Percentiles rank a stretch among this genome's conserved stretches.
Conservation (phyloP, 2,113 vertebrate genomes). For the Dromiciops gliroides region DNA sequence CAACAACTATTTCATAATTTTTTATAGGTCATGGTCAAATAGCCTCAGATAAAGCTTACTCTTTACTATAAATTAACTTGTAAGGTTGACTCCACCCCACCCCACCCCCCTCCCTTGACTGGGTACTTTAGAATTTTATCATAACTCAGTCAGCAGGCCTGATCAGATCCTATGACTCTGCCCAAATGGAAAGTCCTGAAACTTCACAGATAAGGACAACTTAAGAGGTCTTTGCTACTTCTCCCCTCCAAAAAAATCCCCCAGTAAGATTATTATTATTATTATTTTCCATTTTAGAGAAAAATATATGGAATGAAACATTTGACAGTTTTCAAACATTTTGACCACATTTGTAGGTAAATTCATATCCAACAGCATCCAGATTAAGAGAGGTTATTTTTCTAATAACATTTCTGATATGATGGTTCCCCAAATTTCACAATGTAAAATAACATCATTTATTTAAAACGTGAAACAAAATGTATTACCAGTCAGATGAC, state of each 20-base stretch:
- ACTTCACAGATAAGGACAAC: not conserved
- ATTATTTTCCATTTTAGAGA: not conserved
- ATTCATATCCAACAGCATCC: not conserved
- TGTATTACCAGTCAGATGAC: not conserved
- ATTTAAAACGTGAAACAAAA: not conserved
- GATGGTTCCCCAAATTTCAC: not conserved
- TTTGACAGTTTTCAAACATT: not conserved
- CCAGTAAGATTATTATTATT: not conserved
- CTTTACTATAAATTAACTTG: not conserved
- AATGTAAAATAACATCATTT: not conserved
- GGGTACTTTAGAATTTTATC: not conserved
- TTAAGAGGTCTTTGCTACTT: not conserved
- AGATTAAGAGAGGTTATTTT: not conserved
- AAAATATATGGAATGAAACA: not conserved
- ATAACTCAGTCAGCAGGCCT: not conserved
- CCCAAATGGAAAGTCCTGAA: not conserved
- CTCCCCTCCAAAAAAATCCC: rapidly evolving
- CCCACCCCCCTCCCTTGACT: not conserved
- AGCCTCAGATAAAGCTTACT: not conserved
- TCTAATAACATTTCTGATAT: not conserved
- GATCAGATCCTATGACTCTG: not conserved
- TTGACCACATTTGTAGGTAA: not conserved
- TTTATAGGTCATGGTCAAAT: not conserved
- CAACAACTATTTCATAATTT: not conserved
- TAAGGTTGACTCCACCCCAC: not conserved